phyloP scores from a whole-genome alignment of 2,888 invertebrate genomes.

The Limulus polyphemus region DNA sequence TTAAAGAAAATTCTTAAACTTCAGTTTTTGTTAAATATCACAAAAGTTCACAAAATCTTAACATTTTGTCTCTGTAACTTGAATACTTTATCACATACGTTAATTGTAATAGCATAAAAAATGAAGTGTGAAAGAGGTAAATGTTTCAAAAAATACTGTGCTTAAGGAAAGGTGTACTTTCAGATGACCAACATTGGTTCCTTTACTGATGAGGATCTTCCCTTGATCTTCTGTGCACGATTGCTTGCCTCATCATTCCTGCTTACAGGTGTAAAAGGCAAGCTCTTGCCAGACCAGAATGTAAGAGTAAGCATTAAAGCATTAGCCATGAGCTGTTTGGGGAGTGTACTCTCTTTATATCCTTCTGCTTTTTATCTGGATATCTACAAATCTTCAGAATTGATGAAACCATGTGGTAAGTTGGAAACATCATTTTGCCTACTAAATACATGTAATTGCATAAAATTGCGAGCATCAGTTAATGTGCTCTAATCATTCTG shows the following conservation, averaged over 20 bases:
- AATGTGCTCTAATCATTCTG: no score
- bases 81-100: no score
- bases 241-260: conserved; percentile 59
- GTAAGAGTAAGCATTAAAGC: conserved; percentile 83
- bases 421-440: no score
- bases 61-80: no score
- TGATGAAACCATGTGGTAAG: conserved; percentile 8
- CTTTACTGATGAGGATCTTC: conserved; percentile 49
- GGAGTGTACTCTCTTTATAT: conserved; percentile 56
- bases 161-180: background rate
- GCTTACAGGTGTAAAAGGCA: conserved; percentile 46
- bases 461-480: no score
- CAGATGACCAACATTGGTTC: conserved; percentile 53
- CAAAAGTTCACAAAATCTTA: no score
- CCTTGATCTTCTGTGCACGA: conserved; percentile 58
- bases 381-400: conserved; percentile 33
- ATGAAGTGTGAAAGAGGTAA: no score
- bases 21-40: no score
- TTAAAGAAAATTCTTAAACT: no score
- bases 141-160: no score
- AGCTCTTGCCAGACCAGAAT: conserved; percentile 55
- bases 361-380: conserved; percentile 56
- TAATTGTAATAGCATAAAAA: no score
- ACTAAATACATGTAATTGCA: no score
- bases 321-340: conserved; percentile 65